Evolutionary conservation across 2,113 vertebrate species (phyloP).

Genomic region (Psilopsiagon aymara): DNA sequence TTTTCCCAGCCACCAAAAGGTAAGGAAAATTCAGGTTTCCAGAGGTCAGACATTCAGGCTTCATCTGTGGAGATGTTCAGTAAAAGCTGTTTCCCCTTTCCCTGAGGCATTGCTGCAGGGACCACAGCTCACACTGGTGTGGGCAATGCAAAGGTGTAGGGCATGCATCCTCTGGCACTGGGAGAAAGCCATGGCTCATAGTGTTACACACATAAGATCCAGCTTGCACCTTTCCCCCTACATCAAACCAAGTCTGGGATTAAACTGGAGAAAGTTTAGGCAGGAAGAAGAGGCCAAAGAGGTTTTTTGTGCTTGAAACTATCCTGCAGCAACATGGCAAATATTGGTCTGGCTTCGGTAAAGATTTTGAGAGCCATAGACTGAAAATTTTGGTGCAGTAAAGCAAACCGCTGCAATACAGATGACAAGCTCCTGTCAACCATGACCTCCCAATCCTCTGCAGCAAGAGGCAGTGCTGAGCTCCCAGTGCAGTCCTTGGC

Average conservation of each 20-base stretch:
- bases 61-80: neutral
- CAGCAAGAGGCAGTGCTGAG: neutral
- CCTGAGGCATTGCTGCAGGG: neutral
- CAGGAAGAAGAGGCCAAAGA: neutral
- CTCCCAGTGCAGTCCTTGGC: neutral
- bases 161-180: accelerated
- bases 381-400: neutral
- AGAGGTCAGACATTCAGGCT: neutral
- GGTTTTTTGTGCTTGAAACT: neutral
- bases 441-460: neutral
- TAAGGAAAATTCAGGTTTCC: neutral
- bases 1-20: neutral
- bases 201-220: neutral
- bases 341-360: neutral
- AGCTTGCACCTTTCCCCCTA: neutral
- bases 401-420: neutral
- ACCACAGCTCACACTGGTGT: neutral
- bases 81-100: neutral
- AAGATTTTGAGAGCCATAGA: neutral
- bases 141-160: neutral
- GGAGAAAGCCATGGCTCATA: neutral
- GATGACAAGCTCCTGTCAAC: neutral
- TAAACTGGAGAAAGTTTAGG: neutral
- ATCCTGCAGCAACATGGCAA: neutral
- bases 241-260: neutral